Base-by-base conservation (phyloP, 23 tunicate genomes). In the Halocynthia aurantium region DNA sequence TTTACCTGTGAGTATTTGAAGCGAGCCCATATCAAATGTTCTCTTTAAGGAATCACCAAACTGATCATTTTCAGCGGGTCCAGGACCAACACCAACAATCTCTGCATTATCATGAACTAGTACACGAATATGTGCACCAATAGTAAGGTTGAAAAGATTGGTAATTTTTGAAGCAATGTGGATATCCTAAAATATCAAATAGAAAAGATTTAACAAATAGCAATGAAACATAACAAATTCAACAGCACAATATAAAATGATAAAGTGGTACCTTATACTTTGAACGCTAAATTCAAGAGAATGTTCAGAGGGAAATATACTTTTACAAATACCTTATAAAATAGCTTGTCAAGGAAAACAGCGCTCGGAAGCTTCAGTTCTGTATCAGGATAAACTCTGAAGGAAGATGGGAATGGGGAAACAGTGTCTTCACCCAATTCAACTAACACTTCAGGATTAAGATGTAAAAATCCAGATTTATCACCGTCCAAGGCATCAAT, bases 351-450 rank as follows among this genome's bases (percentile, higher is more conserved):
- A 53, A 76, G 50, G 12, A 52, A 53, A 8, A 76, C 80, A n/a
- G 68, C 31, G 0, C 15, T 10, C 20, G 80, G 80, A 11, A 76
- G 69, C 13, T 67, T 22, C 22, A 56, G 31, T 11, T 51, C 53
- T 10, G 80, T 56, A 8, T 55, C 62, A 8, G 62, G 80, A 57
- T 76, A 76, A 76, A 76, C 80, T 57, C 80, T 52, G 40, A 76
- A 57, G 20, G 62, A 67, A 13, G 67, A 57, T 56, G 80, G 80
- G 67, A 76, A 76, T 12, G 80, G 67, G 0, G 67, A 57, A 44
- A 31, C 22, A 19, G 80, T 76, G 19, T 56, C 80, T 8, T 56
- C 57, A 11, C 80, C 80, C 51, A 76, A 17, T 7, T n/a, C 20
- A 17, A 56, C 19, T 5, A 49, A 44, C 15, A 76, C 80, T 57